These are phyloP conservation scores for Enteromius argenteus DNA, from an alignment of 2,797 vertebrate genomes.

Conservation along the genomic window DNA sequence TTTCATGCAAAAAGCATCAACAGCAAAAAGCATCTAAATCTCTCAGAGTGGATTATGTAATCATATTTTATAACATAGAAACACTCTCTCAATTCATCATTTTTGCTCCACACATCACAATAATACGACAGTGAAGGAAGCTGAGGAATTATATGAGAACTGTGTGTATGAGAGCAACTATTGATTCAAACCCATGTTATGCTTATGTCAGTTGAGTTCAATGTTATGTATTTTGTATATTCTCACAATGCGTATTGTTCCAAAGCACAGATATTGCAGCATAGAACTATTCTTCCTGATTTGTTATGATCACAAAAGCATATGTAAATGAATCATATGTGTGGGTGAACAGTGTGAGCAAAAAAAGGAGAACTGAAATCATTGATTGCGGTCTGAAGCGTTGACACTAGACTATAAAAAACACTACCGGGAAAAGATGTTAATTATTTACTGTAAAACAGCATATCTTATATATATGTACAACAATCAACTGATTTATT, in stretches of 20 bases:
- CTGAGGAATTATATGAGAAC: background rate
- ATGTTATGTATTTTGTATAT: background rate
- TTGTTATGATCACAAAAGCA: background rate
- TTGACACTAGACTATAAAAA: background rate
- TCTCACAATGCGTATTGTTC: background rate
- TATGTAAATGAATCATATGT: conserved; percentile 38
- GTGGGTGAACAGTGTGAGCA: background rate
- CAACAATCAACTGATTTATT: background rate
- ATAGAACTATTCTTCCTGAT: conserved; percentile 8
- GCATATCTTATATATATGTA: background rate
- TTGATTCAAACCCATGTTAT: background rate
- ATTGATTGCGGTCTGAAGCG: background rate
- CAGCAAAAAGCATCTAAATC: background rate
- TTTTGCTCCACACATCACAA: background rate
- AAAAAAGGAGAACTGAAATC: conserved; percentile 33
- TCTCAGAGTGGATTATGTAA: background rate
- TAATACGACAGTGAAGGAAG: background rate
- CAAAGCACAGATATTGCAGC: background rate
- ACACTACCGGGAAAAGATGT: background rate
- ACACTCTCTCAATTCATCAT: background rate
- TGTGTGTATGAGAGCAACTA: background rate
- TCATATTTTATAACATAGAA: background rate
- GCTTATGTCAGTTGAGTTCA: background rate
- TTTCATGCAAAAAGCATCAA: background rate
- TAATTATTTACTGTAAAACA: background rate